Percentiles rank a stretch among this genome's conserved stretches.
These are phyloP conservation scores for Tetragonula carbonaria DNA, from an alignment of 2,888 invertebrate species.

Conservation along the genomic window DNA sequence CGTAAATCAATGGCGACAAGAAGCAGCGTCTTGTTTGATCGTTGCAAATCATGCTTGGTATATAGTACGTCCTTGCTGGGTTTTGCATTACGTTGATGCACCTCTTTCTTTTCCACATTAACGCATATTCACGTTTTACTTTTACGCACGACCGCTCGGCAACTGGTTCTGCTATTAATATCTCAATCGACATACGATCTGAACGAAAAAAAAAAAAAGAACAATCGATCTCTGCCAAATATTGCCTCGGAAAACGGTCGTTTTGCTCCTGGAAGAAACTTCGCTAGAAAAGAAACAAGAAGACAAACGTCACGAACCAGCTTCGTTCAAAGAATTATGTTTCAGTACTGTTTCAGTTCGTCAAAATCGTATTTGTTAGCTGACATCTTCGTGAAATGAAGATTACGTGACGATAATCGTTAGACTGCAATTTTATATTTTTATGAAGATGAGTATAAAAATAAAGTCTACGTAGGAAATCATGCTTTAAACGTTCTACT, in stretches of 20 bases:
- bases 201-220: not conserved
- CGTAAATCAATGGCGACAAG: constrained; percentile 31
- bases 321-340: too few relatives aligned
- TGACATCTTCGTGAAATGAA: too few relatives aligned
- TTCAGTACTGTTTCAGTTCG: too few relatives aligned
- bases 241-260: not conserved
- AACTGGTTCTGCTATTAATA: constrained; percentile 68
- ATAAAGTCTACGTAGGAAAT: too few relatives aligned
- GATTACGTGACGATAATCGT: too few relatives aligned
- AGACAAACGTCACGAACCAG: too few relatives aligned
- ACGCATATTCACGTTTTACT: constrained; percentile 25
- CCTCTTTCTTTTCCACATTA: not conserved
- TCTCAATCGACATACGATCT: constrained; percentile 40
- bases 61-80: constrained; percentile 26
- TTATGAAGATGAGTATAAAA: too few relatives aligned
- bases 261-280: constrained; percentile 1
- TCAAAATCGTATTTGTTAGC: too few relatives aligned
- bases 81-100: not conserved
- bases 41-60: constrained; percentile 20
- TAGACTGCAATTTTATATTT: too few relatives aligned
- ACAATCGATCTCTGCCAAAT: not conserved
- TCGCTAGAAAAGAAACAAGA: not conserved
- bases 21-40: not conserved
- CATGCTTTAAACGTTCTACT: too few relatives aligned
- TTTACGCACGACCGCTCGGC: constrained; percentile 51